phyloP scores from a whole-genome alignment of 1,140 invertebrate genomes.

The Penaeus japonicus region DNA sequence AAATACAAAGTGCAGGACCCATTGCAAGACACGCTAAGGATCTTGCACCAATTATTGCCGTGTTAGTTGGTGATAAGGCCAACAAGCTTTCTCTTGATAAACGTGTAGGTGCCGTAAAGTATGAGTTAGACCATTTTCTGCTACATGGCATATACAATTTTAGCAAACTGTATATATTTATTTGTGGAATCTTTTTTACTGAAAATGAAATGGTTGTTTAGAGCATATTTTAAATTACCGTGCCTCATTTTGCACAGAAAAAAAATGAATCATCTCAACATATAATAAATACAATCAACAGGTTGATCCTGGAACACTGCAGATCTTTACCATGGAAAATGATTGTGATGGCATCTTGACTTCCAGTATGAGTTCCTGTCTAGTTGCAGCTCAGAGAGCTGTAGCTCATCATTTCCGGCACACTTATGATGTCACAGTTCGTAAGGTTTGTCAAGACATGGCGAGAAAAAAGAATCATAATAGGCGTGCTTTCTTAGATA shows the following conservation, averaged over 20 bases:
- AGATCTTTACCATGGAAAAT: constrained; percentile 85
- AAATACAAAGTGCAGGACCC: constrained; percentile 80
- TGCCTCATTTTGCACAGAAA: neutral
- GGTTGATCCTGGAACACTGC: constrained; percentile 75
- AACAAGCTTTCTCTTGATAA: constrained; percentile 6
- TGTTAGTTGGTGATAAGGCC: constrained; percentile 26
- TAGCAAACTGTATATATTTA: no score
- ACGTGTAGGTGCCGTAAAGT: neutral
- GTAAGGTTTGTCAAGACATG: constrained; percentile 51
- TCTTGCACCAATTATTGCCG: constrained; percentile 72
- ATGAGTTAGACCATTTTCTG: neutral
- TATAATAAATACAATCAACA: constrained; percentile 54
- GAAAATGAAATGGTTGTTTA: no score
- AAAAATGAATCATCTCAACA: no score
- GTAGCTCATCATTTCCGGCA: constrained; percentile 72
- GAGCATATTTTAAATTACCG: neutral
- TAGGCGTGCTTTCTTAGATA: constrained; percentile 37
- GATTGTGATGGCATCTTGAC: constrained; percentile 78
- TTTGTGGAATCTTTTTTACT: no score
- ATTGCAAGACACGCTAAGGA: constrained; percentile 90
- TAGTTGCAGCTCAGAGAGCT: constrained; percentile 74
- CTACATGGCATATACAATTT: no score
- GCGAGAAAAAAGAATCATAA: constrained; percentile 32
- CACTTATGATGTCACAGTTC: constrained; percentile 64
- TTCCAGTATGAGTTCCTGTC: constrained; percentile 78